Evolutionary conservation across 2,888 invertebrate species (phyloP).

Genomic region (Siphlonurus alternatus): DNA sequence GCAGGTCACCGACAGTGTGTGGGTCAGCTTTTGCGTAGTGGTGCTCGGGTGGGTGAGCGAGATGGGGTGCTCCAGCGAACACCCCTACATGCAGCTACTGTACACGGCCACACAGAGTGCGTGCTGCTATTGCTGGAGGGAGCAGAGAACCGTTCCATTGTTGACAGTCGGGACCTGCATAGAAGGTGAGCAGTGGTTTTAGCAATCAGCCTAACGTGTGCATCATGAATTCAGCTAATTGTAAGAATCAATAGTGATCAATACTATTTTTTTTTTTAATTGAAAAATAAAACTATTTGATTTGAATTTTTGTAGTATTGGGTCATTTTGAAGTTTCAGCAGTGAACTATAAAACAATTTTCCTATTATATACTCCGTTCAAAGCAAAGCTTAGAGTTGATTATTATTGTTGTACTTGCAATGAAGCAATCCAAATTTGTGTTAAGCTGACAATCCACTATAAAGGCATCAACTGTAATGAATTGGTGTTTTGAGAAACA

Average conservation of each 20-base stretch:
- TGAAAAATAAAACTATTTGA: too few relatives aligned
- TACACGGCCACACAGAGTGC: constrained; percentile 36
- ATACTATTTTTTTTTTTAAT: not conserved
- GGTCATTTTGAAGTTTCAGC: too few relatives aligned
- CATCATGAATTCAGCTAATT: constrained; percentile 3
- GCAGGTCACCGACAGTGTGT: constrained; percentile 35
- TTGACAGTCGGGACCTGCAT: constrained; percentile 26
- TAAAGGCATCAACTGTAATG: too few relatives aligned
- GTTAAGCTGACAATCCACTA: too few relatives aligned
- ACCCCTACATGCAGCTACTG: constrained; percentile 33
- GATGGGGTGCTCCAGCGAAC: constrained; percentile 27
- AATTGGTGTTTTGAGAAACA: too few relatives aligned
- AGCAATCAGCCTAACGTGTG: constrained; percentile 7
- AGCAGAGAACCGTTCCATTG: constrained; percentile 27
- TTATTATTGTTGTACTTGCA: too few relatives aligned
- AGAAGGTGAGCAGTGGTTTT: constrained; percentile 10
- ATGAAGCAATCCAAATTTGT: too few relatives aligned
- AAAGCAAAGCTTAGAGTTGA: too few relatives aligned
- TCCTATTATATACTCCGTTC: too few relatives aligned
- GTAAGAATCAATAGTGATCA: not conserved
- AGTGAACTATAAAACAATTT: too few relatives aligned
- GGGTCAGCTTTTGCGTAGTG: constrained; percentile 34
- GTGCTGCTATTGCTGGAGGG: constrained; percentile 33
- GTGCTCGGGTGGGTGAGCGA: constrained; percentile 35
- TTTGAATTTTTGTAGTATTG: too few relatives aligned